These are phyloP conservation scores for Malachius bipustulatus DNA, from an alignment of 2,888 invertebrate species.

Conservation along the genomic window DNA sequence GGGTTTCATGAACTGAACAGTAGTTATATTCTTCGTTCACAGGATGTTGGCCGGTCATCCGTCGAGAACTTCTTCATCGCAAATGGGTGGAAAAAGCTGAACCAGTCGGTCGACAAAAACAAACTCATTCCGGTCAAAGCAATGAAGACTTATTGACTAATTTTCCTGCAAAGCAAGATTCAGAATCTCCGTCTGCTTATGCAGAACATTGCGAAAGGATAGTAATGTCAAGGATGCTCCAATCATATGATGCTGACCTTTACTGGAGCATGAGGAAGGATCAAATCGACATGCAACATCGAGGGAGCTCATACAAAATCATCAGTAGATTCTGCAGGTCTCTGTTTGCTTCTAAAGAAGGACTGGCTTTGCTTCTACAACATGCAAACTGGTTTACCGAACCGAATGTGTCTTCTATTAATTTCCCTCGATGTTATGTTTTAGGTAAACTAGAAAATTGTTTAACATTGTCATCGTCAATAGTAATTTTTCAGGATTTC, in stretches of 20 bases:
- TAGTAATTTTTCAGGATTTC: slow-evolving; percentile 43
- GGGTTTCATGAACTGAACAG: too few relatives aligned
- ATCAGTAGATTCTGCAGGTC: slow-evolving; percentile 76
- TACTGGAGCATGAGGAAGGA: slow-evolving; percentile 84
- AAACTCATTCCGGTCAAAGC: slow-evolving; percentile 11
- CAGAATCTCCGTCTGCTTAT: slow-evolving; percentile 36
- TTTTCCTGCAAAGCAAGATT: slow-evolving; percentile 33
- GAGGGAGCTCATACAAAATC: slow-evolving; percentile 51
- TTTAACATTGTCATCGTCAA: slow-evolving; percentile 4
- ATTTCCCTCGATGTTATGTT: slow-evolving; percentile 78
- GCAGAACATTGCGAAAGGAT: slow-evolving; percentile 55
- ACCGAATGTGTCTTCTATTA: slow-evolving; percentile 63
- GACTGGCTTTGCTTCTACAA: slow-evolving; percentile 61
- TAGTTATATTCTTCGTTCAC: too few relatives aligned
- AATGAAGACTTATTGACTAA: slow-evolving; percentile 33
- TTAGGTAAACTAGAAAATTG: slow-evolving; percentile 43
- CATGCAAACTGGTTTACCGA: slow-evolving; percentile 82
- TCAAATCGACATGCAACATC: slow-evolving; percentile 57
- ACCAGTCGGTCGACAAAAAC: slow-evolving; percentile 16
- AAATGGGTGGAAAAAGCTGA: slow-evolving; percentile 65
- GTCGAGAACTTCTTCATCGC: slow-evolving; percentile 54
- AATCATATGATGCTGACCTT: slow-evolving; percentile 71
- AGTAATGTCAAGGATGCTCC: slow-evolving; percentile 62
- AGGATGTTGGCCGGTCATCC: slow-evolving; percentile 59
- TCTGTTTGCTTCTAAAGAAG: slow-evolving; percentile 87